phyloP scores from a whole-genome alignment of 2,113 vertebrate species.

The Panthera uncia region DNA sequence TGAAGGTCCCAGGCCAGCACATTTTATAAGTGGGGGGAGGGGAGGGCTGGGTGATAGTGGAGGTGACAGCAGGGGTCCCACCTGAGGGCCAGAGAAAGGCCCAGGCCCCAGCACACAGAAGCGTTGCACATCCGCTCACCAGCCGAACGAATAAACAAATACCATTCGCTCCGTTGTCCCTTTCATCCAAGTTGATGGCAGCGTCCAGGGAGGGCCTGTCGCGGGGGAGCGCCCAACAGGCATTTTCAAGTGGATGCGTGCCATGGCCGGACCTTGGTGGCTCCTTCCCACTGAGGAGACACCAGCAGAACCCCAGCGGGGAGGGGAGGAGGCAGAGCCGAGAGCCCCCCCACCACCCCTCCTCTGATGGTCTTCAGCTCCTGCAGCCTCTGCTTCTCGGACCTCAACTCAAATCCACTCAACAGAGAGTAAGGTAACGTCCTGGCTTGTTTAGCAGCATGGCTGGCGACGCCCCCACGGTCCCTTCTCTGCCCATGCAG shows the following conservation, averaged over 20 bases:
- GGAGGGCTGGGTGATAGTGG: no score
- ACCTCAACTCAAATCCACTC: neutral
- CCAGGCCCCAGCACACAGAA: neutral
- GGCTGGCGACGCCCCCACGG: rapidly evolving
- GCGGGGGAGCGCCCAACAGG: rapidly evolving
- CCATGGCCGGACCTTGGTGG: rapidly evolving
- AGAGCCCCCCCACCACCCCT: neutral
- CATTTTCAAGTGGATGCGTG: rapidly evolving
- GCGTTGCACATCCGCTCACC: no score
- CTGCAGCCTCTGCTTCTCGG: neutral
- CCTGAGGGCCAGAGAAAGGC: neutral
- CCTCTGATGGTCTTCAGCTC: rapidly evolving
- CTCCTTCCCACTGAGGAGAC: neutral
- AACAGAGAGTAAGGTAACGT: rapidly evolving
- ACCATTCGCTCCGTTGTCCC: neutral
- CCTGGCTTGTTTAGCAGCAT: rapidly evolving
- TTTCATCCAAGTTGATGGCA: neutral
- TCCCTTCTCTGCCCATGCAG: neutral
- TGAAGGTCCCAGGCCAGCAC: neutral
- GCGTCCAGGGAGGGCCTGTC: neutral
- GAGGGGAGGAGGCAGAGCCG: rapidly evolving
- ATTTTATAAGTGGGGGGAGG: neutral
- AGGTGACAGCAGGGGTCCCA: neutral
- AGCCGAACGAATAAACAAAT: rapidly evolving
- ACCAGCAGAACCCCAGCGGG: neutral